Evolutionary conservation across 2,888 invertebrate species (phyloP).

Genomic region (Drosophila histrio): DNA sequence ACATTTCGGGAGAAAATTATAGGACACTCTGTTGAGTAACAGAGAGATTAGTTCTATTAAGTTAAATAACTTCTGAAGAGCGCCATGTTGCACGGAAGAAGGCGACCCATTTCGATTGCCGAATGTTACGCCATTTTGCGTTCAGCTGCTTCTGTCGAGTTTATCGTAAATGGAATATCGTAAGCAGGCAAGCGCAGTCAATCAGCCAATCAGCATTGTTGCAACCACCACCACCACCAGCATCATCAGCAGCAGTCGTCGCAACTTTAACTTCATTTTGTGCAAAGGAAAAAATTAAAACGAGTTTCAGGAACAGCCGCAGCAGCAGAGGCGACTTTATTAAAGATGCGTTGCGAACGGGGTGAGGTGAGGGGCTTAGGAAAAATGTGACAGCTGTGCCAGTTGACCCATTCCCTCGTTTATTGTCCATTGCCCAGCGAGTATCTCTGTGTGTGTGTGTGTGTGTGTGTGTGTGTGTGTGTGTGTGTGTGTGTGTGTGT

Average conservation of each 20-base stretch:
- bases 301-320: slow-evolving; percentile 54
- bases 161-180: slow-evolving; percentile 45
- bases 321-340: no score
- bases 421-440: slow-evolving; percentile 28
- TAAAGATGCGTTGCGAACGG: slow-evolving; percentile 40
- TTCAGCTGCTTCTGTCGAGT: neutral
- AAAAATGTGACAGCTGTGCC: slow-evolving; percentile 77
- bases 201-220: slow-evolving; percentile 38
- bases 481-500: slow-evolving; percentile 3
- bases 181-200: slow-evolving; percentile 17
- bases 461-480: slow-evolving; percentile 10
- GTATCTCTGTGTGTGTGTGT: slow-evolving; percentile 11
- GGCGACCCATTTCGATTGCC: slow-evolving; percentile 11
- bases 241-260: slow-evolving; percentile 8
- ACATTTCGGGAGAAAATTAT: no score
- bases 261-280: slow-evolving; percentile 70
- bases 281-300: slow-evolving; percentile 41
- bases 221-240: slow-evolving; percentile 35
- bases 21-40: no score
- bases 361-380: slow-evolving; percentile 46
- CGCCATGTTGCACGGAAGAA: slow-evolving; percentile 27
- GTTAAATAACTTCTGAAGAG: neutral
- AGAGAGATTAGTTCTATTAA: no score
- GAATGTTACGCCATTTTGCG: slow-evolving; percentile 69
- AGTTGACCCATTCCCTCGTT: slow-evolving; percentile 59